Conservation (phyloP, 1,140 invertebrate genomes). For the Leptinotarsa undecemlineata region DNA sequence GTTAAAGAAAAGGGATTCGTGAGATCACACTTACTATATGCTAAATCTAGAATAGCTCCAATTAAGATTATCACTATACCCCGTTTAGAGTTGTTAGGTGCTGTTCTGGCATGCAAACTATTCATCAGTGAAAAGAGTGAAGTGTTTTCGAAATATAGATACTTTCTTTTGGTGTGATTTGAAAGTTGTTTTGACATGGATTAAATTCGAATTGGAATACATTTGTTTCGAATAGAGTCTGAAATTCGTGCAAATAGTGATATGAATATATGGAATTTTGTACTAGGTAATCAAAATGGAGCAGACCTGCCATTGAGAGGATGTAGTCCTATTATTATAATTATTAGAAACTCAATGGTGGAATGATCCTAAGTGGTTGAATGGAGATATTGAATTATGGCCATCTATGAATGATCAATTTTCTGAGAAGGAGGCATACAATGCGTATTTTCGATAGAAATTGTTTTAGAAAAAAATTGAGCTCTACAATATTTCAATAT, state of each 20-base stretch:
- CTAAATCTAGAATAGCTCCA: not conserved
- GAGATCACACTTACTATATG: not conserved
- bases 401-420: too few species aligned
- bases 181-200: not conserved
- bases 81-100: not conserved
- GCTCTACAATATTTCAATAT: not conserved
- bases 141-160: not conserved
- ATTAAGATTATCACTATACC: not conserved
- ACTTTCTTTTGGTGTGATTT: not conserved
- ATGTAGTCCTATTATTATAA: not conserved
- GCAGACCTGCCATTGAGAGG: not conserved
- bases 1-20: not conserved
- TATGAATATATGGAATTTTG: not conserved
- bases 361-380: too few species aligned
- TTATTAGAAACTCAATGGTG: not conserved
- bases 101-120: not conserved
- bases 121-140: not conserved
- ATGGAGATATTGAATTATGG: too few species aligned
- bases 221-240: not conserved
- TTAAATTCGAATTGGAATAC: not conserved
- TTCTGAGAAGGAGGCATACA: not conserved
- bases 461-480: too few species aligned
- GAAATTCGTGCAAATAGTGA: not conserved
- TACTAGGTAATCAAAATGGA: not conserved
- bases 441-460: too few species aligned